phyloP scores from a whole-genome alignment of 2,797 vertebrate species.

The Hydrophis major region DNA sequence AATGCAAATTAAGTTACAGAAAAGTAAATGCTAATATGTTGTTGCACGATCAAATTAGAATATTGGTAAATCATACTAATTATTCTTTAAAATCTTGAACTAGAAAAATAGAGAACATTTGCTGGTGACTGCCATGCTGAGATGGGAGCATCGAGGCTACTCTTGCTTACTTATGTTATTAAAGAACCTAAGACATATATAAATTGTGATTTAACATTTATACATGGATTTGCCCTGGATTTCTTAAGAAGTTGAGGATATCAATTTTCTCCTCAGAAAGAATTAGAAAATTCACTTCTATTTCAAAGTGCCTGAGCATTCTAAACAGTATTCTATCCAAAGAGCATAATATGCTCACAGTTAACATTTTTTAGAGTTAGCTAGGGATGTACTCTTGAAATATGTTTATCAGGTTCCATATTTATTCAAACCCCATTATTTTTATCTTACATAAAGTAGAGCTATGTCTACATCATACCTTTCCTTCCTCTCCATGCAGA shows the following conservation, averaged over 20 bases:
- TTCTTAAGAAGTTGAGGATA: conserved; percentile 40
- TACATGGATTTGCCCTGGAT: conserved; percentile 50
- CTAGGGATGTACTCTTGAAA: conserved; percentile 39
- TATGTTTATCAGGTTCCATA: conserved; percentile 27
- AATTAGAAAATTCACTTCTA: conserved; percentile 28
- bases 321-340: conserved; percentile 25
- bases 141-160: conserved; percentile 63
- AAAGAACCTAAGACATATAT: conserved; percentile 55
- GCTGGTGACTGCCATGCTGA: conserved; percentile 63
- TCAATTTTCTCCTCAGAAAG: conserved; percentile 27
- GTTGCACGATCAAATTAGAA: conserved; percentile 54
- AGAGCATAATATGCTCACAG: conserved; percentile 41
- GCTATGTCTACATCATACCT: conserved; percentile 20
- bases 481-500: neutral
- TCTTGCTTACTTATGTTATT: conserved; percentile 61
- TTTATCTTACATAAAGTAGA: conserved; percentile 43
- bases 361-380: conserved; percentile 26
- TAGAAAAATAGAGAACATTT: conserved; percentile 71
- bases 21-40: conserved; percentile 68
- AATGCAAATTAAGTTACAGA: conserved; percentile 71
- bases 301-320: conserved; percentile 39
- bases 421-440: conserved; percentile 37
- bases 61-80: conserved; percentile 65
- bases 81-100: conserved; percentile 61
- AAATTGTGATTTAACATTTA: conserved; percentile 45